phyloP scores from a whole-genome alignment of 2,113 vertebrate species.

The Trogon melanurus region DNA sequence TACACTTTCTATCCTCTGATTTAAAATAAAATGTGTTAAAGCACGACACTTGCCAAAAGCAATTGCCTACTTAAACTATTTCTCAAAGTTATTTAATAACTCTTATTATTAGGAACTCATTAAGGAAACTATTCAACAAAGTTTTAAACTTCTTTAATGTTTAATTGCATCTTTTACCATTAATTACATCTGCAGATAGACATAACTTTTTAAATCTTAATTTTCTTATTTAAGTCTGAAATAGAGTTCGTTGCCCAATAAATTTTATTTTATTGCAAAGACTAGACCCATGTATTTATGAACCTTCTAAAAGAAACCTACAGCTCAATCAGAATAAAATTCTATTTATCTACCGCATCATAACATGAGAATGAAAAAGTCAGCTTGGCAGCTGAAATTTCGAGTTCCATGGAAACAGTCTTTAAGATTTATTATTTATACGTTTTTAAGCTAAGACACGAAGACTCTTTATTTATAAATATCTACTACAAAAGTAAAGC shows the following conservation, averaged over 20 bases:
- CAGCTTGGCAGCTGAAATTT: not conserved
- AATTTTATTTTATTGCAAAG: conserved; percentile 25
- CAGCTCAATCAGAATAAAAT: conserved; percentile 48
- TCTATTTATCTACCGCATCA: conserved; percentile 13
- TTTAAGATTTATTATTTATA: not conserved
- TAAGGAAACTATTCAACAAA: conserved; percentile 29
- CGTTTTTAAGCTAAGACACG: not conserved
- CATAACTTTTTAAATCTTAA: conserved; percentile 59
- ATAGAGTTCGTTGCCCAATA: not conserved
- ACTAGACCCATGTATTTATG: not conserved
- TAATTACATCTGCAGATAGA: conserved; percentile 38
- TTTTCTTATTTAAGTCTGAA: conserved; percentile 53
- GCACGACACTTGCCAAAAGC: not conserved
- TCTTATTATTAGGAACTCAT: conserved; percentile 53
- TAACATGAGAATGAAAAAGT: not conserved
- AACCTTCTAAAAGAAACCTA: conserved; percentile 18
- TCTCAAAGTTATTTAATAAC: conserved; percentile 34
- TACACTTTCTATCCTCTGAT: not conserved
- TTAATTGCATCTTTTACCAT: conserved; percentile 58
- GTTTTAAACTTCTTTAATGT: conserved; percentile 54
- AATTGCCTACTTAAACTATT: conserved; percentile 23
- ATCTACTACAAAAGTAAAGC: not conserved
- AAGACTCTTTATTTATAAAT: not conserved
- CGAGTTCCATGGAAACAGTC: not conserved
- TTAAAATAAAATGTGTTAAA: not conserved